Evolutionary conservation across 2,797 vertebrate genomes (phyloP), one percentile per base, ranked within the genome.

Genomic region (Brotula barbata): DNA sequence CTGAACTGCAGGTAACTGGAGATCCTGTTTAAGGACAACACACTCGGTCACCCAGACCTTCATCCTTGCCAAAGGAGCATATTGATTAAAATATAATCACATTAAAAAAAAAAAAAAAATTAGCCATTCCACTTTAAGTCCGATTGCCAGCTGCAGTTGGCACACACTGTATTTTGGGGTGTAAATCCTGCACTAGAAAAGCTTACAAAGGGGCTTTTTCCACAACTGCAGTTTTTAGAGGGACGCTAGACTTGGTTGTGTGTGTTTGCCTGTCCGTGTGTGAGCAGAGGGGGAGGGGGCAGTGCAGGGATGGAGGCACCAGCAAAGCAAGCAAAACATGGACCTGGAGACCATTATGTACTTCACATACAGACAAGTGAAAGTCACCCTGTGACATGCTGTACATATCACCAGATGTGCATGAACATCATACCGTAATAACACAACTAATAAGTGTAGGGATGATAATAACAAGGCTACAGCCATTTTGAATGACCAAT

Each of bases 361-460:
- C 86, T 87, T 90, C 82, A 84, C 51, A 61, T 17, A 37, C 53
- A 61, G 34, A 54, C 56, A 56, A 20, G 31, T 50, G 20, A 68
- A 60, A 64, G 73, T 67, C 77, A 77, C 67, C 51, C 36, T 23
- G 11, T 44, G 56, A 52, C 42, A 68, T 5, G 19, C n/a, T n/a
- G n/a, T n/a, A n/a, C n/a, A n/a, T n/a, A n/a, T n/a, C n/a, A n/a
- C n/a, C n/a, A n/a, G n/a, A n/a, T n/a, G n/a, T n/a, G n/a, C n/a
- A n/a, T n/a, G n/a, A n/a, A n/a, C n/a, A n/a, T n/a, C n/a, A n/a
- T n/a, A n/a, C n/a, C n/a, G n/a, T n/a, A 28, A 28, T 8, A 28
- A 28, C 44, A 44, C 16, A 9, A 13, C 50, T 4, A 63, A 25
- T 48, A 23, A 66, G 16, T 17, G 56, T 3, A 1, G 31, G 6